Percentiles rank a stretch among this genome's conserved stretches.
Conservation (phyloP, 2,113 vertebrate genomes). For the Vulpes vulpes region DNA sequence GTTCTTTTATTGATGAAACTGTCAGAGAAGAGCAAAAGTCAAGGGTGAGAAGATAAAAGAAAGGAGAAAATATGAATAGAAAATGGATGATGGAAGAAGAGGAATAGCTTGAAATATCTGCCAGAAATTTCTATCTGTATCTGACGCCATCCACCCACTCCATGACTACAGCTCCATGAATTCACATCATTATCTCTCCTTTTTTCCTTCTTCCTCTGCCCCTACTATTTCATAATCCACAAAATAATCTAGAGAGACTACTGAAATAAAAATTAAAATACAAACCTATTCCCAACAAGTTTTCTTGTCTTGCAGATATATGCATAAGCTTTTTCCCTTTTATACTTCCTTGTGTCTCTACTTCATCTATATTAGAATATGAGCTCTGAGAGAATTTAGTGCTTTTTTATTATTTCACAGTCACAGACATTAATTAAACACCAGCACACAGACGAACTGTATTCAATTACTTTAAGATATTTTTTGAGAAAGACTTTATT, state of each 20-base stretch:
- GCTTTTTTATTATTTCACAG: background rate
- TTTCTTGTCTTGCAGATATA: background rate
- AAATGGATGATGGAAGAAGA: background rate
- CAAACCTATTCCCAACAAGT: background rate
- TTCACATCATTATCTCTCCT: background rate
- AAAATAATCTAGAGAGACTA: background rate
- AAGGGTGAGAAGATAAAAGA: conserved; percentile 14
- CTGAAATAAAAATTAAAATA: background rate
- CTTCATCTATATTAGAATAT: background rate
- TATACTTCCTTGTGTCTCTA: background rate
- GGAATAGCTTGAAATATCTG: background rate
- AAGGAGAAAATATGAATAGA: conserved; percentile 2
- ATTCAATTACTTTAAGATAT: background rate
- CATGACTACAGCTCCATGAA: background rate
- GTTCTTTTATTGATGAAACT: conserved; percentile 31
- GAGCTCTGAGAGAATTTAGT: background rate
- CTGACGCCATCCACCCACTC: background rate
- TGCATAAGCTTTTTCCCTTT: background rate
- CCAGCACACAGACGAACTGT: background rate
- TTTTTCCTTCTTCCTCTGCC: background rate
- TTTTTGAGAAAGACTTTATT: background rate
- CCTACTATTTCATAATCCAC: background rate
- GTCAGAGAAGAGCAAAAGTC: background rate
- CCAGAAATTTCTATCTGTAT: background rate
- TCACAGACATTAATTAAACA: background rate